phyloP scores from a whole-genome alignment of 1,140 invertebrate species.

The Latrodectus geometricus region DNA sequence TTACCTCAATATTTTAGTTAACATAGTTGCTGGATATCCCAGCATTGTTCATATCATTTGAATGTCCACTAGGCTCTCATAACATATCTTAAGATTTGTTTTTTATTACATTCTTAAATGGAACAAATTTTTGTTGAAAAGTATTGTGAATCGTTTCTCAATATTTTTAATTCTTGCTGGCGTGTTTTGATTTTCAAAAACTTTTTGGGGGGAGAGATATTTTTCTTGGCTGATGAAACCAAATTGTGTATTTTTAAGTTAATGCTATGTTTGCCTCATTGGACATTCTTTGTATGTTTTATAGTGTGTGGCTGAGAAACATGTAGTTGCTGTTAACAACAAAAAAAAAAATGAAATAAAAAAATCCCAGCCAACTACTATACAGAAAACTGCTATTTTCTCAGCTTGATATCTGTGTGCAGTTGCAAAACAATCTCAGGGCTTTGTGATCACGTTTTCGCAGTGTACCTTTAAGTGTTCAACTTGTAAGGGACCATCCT shows the following conservation, averaged over 20 bases:
- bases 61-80: not conserved
- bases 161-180: too few relatives aligned
- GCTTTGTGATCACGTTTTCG: constrained; percentile 61
- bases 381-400: constrained; percentile 32
- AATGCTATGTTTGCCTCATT: not conserved
- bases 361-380: constrained; percentile 4
- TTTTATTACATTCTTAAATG: not conserved
- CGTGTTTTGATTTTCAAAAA: too few relatives aligned
- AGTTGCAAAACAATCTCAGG: constrained; percentile 61
- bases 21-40: not conserved
- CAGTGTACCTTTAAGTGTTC: constrained; percentile 63
- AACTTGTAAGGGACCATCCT: constrained; percentile 63
- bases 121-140: not conserved
- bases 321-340: constrained; percentile 15
- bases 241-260: not conserved
- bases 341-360: not conserved
- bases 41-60: not conserved
- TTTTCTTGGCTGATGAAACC: too few relatives aligned
- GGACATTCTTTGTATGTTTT: not conserved
- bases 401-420: constrained; percentile 46
- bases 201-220: too few relatives aligned
- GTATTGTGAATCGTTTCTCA: not conserved
- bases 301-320: constrained; percentile 13
- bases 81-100: not conserved
- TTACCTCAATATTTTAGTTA: constrained; percentile 34